These are phyloP conservation scores for Chaetogeoica ovagalla DNA, from an alignment of 2,888 invertebrate genomes.

Conservation along the genomic window DNA sequence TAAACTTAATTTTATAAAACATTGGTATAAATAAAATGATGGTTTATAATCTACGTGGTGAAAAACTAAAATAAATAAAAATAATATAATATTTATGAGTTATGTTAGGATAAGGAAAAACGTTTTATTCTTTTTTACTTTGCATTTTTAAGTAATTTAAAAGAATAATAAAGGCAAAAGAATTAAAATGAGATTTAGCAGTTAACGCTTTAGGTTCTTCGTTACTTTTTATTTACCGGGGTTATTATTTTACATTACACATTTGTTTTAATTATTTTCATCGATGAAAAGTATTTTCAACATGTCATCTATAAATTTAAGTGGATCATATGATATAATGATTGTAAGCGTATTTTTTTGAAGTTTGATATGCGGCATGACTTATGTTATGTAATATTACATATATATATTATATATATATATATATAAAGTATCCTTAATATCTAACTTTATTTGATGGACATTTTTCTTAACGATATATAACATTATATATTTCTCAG, in stretches of 20 bases:
- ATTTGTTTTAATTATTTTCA: too few species aligned
- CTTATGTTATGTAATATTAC: not conserved
- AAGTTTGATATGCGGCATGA: not conserved
- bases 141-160: too few species aligned
- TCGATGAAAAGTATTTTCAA: too few species aligned
- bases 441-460: not conserved
- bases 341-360: not conserved
- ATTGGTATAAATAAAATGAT: not conserved
- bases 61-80: not conserved
- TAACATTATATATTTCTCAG: not conserved
- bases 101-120: not conserved
- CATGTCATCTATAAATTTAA: not conserved
- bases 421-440: not conserved
- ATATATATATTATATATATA: not conserved
- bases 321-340: not conserved
- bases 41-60: not conserved
- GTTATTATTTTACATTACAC: too few species aligned
- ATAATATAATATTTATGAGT: slow-evolving; percentile 6
- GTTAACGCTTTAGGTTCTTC: too few species aligned
- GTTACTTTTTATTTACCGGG: too few species aligned
- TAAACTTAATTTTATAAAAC: not conserved
- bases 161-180: too few species aligned
- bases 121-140: not conserved
- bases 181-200: too few species aligned
- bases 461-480: not conserved